Evolutionary conservation across 1,140 invertebrate genomes (phyloP), one percentile per base, ranked within the genome.

Genomic region (Nymphalis io): DNA sequence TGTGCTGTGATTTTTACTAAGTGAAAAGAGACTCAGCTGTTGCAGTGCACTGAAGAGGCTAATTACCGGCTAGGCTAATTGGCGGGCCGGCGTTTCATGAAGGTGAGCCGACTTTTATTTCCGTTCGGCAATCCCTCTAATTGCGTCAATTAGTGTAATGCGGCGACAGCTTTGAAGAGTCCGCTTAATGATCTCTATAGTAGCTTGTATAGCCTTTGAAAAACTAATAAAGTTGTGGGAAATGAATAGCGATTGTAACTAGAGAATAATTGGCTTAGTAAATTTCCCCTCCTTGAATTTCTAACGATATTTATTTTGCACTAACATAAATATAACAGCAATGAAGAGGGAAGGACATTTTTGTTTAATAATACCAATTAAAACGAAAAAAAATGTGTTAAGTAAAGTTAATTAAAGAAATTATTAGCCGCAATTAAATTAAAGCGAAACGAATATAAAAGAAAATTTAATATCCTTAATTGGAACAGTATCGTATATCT

Each of bases 71-170:
- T 85, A 87, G 85, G 82, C 89, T 91, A 90, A 91, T 91, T 90
- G 87, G 84, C 80, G 79, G 80, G 83, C 87, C 87, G 87, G 83
- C 87, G 85, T 88, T 91, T 90, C 88, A 91, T 91, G 89, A 91
- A 91, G 89, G 89, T 91, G 85, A 90, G 88, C 83, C 82, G 84
- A 87, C 86, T 90, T 90, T 91, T 91, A 89, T 90, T 91, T 91
- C 88, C 87, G 88, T 91, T 89, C 86, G 84, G 83, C 88, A 89
- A 90, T 91, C 89, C 87, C 88, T 91, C 88, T 91, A 91, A 91
- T 91, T 91, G 87, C 88, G 82, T 90, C 89, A 90, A 91, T 91
- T 91, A 91, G 89, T 89, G 86, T 91, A 91, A 89, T 91, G 87
- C 84, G 88, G 86, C 84, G 88, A 90, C 89, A 88, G 87, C 83